These are phyloP conservation scores for Pavo muticus DNA, from an alignment of 2,113 vertebrate genomes.

Conservation along the genomic window DNA sequence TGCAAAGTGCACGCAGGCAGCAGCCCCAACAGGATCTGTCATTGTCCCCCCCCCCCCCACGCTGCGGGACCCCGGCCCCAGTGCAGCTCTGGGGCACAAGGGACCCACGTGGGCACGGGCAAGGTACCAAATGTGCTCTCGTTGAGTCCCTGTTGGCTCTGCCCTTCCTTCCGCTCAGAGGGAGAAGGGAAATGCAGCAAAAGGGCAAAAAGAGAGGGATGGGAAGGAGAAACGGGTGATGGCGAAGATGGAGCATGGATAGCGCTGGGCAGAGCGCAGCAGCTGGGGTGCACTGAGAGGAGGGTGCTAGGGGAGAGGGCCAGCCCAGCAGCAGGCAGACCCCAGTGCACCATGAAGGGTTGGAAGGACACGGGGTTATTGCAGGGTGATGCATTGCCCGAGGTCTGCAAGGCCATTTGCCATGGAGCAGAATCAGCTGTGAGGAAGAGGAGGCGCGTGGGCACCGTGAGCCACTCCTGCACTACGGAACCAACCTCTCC, in stretches of 20 bases:
- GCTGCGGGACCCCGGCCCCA: neutral
- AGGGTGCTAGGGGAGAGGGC: neutral
- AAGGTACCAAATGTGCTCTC: too few relatives aligned
- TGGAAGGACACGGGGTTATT: neutral
- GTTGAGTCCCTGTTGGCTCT: neutral
- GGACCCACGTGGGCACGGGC: neutral
- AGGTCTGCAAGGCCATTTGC: fast-evolving
- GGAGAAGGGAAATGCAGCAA: neutral
- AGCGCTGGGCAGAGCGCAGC: fast-evolving
- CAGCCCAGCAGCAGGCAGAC: neutral
- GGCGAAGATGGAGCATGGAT: fast-evolving
- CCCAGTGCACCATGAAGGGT: fast-evolving
- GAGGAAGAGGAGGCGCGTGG: neutral
- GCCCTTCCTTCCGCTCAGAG: neutral
- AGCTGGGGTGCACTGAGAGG: neutral
- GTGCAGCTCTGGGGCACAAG: neutral
- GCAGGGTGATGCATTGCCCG: fast-evolving
- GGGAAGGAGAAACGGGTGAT: fast-evolving
- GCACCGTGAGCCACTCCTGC: neutral
- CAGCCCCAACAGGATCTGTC: too few relatives aligned
- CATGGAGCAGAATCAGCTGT: neutral
- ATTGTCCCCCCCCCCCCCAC: too few relatives aligned
- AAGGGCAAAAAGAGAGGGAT: neutral
- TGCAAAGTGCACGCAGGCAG: neutral
- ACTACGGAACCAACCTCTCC: conserved; percentile 14